Percentiles rank a stretch among this genome's conserved stretches.
phyloP scores from a whole-genome alignment of 2,888 invertebrate species.

The Dasysyrphus tricinctus region DNA sequence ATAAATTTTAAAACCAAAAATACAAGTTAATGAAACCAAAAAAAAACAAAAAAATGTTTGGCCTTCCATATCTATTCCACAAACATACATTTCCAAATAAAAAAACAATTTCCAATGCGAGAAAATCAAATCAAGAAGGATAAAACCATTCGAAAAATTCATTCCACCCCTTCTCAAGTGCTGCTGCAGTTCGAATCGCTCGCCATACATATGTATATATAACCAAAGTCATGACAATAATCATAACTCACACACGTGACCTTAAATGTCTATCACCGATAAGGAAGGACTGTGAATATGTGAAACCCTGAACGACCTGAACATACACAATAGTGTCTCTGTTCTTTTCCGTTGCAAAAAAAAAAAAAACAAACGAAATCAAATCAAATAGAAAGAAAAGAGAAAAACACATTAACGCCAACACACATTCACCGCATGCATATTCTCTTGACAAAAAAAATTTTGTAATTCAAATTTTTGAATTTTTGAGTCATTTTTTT shows the following conservation, averaged over 20 bases:
- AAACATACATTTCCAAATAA: too few species aligned
- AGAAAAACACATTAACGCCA: conserved; percentile 46
- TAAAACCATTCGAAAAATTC: conserved; percentile 25
- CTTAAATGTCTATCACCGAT: conserved; percentile 60
- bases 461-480: conserved; percentile 60
- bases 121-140: conserved; percentile 12
- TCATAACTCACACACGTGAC: conserved; percentile 59
- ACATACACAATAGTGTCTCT: conserved; percentile 27
- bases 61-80: neutral
- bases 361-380: neutral
- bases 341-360: conserved; percentile 17
- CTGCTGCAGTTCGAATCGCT: conserved; percentile 33
- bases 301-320: conserved; percentile 22
- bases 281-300: conserved; percentile 13
- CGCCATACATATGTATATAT: neutral
- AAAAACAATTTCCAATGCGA: neutral
- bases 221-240: conserved; percentile 20
- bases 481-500: conserved; percentile 29
- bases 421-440: conserved; percentile 36
- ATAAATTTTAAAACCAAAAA: neutral
- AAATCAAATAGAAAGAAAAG: conserved; percentile 30
- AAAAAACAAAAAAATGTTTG: neutral
- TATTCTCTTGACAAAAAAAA: conserved; percentile 21
- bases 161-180: conserved; percentile 15
- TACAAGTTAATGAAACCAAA: conserved; percentile 9